Base-by-base conservation (phyloP, 2,888 invertebrate genomes). In the Horisme vitalbata region DNA sequence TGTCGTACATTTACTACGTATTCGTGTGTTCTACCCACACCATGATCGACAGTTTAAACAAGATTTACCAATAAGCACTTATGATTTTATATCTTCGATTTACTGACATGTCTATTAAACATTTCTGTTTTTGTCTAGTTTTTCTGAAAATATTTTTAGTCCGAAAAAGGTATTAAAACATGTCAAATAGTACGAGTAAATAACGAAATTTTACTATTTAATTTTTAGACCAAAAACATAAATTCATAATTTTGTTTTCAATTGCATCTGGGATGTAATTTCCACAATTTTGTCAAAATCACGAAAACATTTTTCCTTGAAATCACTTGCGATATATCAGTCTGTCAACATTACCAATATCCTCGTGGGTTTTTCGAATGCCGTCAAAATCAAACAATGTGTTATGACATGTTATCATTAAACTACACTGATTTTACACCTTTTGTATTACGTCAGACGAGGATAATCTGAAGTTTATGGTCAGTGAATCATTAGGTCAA, bases 401-500 rank as follows among this genome's bases (percentile, higher is more conserved):
- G 60, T 63, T 57, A 53, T 51, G 54, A 27, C 48, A 44, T 60
- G 62, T 67, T 60, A 62, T 67, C 67, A 67, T 67, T 65, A 57
- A 65, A 64, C 60, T 57, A 48, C 50, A 63, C 63, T 64, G 65
- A 68, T 65, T 65, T 69, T 59, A 65, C 66, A 68, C 63, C 68
- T 74, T 68, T 65, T 63, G 62, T 70, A 68, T 83, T 77, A 80
- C 84, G 82, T 86, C 84, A 82, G 63, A 74, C 61, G 66, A 83
- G 85, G 85, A 86, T 84, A 87, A 85, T 67, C 68, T 55, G 61
- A 69, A 71, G 76, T 75, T 78, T 83, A 79, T 82, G 82, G 81
- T 75, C 74, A 82, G 70, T 87, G 85, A 87, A 80, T 87, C 87
- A 87, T 83, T 87, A 76, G 85, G 85, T 85, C 85, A 83, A 83